These are phyloP conservation scores for Agelastica alni DNA, from an alignment of 2,888 invertebrate species.

Conservation along the genomic window DNA sequence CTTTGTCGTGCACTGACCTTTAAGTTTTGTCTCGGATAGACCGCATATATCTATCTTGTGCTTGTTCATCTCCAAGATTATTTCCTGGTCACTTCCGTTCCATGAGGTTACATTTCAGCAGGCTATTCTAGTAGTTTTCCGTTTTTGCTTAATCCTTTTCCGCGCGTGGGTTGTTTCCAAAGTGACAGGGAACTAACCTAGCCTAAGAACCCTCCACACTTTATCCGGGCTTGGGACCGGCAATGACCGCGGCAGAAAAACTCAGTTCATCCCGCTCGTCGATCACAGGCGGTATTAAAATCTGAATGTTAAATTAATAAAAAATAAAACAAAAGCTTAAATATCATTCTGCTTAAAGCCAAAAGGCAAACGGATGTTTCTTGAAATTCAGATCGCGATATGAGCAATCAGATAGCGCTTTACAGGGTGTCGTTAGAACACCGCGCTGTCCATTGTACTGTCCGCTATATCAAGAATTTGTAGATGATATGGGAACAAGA, in stretches of 20 bases:
- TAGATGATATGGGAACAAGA: slow-evolving; percentile 53
- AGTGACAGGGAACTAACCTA: neutral
- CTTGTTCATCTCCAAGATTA: too few relatives aligned
- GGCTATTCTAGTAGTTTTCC: too few relatives aligned
- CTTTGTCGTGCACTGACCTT: neutral
- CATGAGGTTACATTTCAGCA: too few relatives aligned
- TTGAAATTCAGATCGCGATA: slow-evolving; percentile 51
- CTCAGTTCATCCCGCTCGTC: too few relatives aligned
- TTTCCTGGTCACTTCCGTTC: too few relatives aligned
- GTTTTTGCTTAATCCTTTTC: too few relatives aligned
- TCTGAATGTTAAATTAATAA: neutral
- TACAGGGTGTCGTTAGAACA: slow-evolving; percentile 56
- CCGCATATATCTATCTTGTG: neutral
- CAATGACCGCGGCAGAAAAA: too few relatives aligned
- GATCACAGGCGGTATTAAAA: too few relatives aligned
- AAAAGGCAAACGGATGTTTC: slow-evolving; percentile 40
- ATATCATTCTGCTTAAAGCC: slow-evolving; percentile 7
- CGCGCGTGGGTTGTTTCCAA: too few relatives aligned
- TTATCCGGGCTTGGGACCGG: too few relatives aligned
- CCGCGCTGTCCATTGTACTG: slow-evolving; percentile 55
- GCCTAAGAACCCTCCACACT: neutral
- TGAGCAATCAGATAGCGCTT: slow-evolving; percentile 53
- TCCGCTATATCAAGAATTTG: slow-evolving; percentile 53
- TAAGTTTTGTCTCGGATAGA: neutral
- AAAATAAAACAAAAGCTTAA: slow-evolving; percentile 2